Percentiles rank a stretch among this genome's conserved stretches.
Conservation (phyloP, 2,888 invertebrate genomes). For the Bursaphelenchus okinawaensis region DNA sequence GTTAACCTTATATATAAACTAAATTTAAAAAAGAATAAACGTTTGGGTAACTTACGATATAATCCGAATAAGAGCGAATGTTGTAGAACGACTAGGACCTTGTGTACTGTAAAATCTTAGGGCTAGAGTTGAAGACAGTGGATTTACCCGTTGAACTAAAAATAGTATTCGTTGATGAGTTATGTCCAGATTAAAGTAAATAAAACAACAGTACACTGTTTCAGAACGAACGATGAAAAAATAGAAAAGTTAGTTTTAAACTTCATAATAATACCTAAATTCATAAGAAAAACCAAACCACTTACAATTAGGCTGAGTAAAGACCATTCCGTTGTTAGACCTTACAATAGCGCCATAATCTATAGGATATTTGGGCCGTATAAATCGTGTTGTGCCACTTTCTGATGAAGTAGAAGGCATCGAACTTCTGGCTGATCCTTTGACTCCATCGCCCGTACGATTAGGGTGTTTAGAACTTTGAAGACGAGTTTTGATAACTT, state of each 20-base stretch:
- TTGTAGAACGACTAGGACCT: neutral
- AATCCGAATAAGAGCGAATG: neutral
- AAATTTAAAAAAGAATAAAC: too few relatives aligned
- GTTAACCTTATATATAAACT: neutral
- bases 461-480: constrained; percentile 31
- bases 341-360: constrained; percentile 2
- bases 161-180: too few relatives aligned
- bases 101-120: neutral
- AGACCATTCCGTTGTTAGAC: neutral
- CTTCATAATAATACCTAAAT: neutral
- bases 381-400: neutral
- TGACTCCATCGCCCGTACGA: neutral
- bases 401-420: constrained; percentile 8
- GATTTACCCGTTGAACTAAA: too few relatives aligned
- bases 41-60: neutral
- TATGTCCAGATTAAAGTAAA: too few relatives aligned
- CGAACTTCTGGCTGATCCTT: neutral
- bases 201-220: too few relatives aligned
- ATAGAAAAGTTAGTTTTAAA: too few relatives aligned
- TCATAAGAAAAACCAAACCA: neutral
- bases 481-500: constrained; percentile 54
- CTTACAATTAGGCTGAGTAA: neutral
- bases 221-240: too few relatives aligned
- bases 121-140: neutral
- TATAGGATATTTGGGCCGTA: neutral